Percentiles rank a stretch among this genome's conserved stretches.
Conservation (phyloP, 2,888 invertebrate species). For the Chloroclystis v-ata region DNA sequence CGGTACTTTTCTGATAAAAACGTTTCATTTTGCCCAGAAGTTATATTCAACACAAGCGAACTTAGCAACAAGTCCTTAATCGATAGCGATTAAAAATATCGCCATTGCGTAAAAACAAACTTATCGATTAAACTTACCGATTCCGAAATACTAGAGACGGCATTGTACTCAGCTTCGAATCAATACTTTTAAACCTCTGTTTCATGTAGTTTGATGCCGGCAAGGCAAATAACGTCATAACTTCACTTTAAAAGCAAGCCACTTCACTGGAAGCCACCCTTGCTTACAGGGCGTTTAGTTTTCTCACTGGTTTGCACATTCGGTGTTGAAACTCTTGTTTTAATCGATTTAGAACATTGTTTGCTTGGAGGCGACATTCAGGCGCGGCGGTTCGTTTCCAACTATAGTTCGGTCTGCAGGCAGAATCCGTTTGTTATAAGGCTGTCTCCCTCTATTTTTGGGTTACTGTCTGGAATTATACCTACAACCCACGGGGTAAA, state of each 20-base stretch:
- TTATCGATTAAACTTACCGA: constrained; percentile 72
- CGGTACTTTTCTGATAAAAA: not conserved
- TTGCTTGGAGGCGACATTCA: constrained; percentile 64
- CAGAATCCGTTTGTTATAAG: constrained; percentile 39
- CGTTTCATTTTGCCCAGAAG: constrained; percentile 38
- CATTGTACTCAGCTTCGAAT: constrained; percentile 70
- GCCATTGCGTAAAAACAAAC: constrained; percentile 43
- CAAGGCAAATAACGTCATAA: constrained; percentile 76
- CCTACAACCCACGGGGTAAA: constrained; percentile 39
- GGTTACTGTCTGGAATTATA: constrained; percentile 27
- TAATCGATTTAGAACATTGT: constrained; percentile 38
- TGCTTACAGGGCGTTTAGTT: constrained; percentile 50
- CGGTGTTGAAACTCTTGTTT: constrained; percentile 29
- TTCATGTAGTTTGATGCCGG: constrained; percentile 71
- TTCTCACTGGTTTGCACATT: constrained; percentile 51
- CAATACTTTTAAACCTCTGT: constrained; percentile 69
- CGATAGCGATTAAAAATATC: constrained; percentile 33
- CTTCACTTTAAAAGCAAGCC: constrained; percentile 61
- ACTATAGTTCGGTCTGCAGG: constrained; percentile 55
- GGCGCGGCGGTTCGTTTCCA: constrained; percentile 44
- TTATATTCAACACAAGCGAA: constrained; percentile 32
- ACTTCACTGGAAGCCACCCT: constrained; percentile 50
- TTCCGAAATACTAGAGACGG: constrained; percentile 81
- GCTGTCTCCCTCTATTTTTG: constrained; percentile 47
- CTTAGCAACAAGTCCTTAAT: constrained; percentile 41